phyloP scores from a whole-genome alignment of 2,797 vertebrate genomes.

The Bovichtus variegatus region DNA sequence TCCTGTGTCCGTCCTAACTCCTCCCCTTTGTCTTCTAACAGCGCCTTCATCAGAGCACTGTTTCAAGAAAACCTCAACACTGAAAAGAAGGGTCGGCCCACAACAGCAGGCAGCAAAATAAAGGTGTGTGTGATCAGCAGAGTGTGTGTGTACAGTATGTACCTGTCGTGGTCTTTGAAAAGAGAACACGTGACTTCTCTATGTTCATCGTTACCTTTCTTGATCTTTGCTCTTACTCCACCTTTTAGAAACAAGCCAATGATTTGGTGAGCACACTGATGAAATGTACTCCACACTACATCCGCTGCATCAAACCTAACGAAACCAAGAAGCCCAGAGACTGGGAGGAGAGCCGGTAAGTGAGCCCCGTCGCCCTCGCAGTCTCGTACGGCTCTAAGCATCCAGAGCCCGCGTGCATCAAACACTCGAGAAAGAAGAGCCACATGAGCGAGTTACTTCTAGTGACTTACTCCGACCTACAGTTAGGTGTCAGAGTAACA shows the following conservation, averaged over 20 bases:
- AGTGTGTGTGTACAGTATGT: not conserved
- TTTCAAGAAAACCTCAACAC: conserved; percentile 96
- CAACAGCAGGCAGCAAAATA: conserved; percentile 97
- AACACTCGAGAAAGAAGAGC: too few relatives aligned
- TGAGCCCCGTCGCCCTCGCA: not conserved
- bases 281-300: conserved; percentile 99
- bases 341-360: conserved; percentile 98
- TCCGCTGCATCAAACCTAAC: conserved; percentile 99
- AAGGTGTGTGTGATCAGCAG: conserved; percentile 87
- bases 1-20: conserved; percentile 7
- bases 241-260: conserved; percentile 95
- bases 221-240: conserved; percentile 25
- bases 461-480: not conserved
- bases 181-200: too few relatives aligned
- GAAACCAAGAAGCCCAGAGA: conserved; percentile 97
- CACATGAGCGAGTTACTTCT: too few relatives aligned
- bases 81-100: conserved; percentile 97
- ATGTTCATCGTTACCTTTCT: conserved; percentile 3
- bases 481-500: not conserved
- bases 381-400: not conserved
- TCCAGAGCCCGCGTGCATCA: not conserved
- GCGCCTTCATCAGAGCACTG: conserved; percentile 94
- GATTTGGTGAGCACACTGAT: conserved; percentile 97
- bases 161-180: not conserved
- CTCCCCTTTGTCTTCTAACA: conserved; percentile 65